Base-by-base conservation (phyloP, 2,888 invertebrate species). In the Rhingia campestris region DNA sequence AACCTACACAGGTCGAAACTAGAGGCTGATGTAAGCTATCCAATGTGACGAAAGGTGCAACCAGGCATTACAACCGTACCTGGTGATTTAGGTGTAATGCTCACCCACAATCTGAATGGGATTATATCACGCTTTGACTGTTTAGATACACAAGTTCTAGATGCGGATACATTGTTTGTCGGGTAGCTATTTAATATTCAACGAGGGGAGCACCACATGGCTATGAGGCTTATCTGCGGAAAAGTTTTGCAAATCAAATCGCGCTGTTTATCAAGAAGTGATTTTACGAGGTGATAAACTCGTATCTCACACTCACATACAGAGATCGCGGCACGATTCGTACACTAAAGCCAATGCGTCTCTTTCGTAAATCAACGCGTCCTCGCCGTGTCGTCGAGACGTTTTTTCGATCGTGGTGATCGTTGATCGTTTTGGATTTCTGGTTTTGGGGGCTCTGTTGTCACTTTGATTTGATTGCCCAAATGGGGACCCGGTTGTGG, bases 21-120 rank as follows among this genome's bases (percentile, higher is more conserved):
- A 43, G 51, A 53, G 58, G 58, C 73, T 77, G 82, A 82, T 82
- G 82, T 82, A 82, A 82, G 82, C 67, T 43, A 59, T 49, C 51
- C 47, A 53, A 69, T 63, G 77, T 82, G 77, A 73, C 72, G 76
- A 76, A 72, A 66, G 76, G 76, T 75, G 70, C 75, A 66, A 35
- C n/a, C 41, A 53, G 33, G 12, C 58, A 30, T 61, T 79, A 79
- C 67, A 54, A 32, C 43, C 22, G 2, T 22, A 22, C 22, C n/a
- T 37, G n/a, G 22, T 5, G 37, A 76, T 54, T 61, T 77, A 72
- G 72, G 72, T 73, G 73, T 61, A 79, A 63, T 54, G 41, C 58
- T 77, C 82, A 82, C 82, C 79, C 82, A 82, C 82, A 69, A 76
- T 56, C 41, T 10, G 22, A 41, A 58, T 49, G 63, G 73, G 82